Conservation (phyloP, 2,797 vertebrate genomes). For the Emydoidea blandingii region DNA sequence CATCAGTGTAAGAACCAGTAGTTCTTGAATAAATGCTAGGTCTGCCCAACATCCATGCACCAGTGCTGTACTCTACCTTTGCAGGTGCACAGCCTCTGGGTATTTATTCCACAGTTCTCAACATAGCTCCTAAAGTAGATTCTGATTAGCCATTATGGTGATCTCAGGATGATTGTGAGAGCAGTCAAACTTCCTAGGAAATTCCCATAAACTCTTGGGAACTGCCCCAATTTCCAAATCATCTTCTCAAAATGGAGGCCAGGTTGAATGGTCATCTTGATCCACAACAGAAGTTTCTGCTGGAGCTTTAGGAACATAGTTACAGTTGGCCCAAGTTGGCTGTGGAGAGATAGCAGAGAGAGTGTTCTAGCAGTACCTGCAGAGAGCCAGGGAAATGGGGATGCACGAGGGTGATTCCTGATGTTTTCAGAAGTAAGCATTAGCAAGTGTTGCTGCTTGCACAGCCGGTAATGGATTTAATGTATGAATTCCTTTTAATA, state of each 20-base stretch:
- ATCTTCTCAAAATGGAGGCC: background rate
- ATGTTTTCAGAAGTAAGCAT: background rate
- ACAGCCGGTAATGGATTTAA: background rate
- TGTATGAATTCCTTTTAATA: background rate
- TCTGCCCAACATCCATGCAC: background rate
- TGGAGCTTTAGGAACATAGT: background rate
- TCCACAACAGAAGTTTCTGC: background rate
- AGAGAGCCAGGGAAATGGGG: background rate
- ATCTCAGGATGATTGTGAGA: background rate
- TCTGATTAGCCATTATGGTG: background rate
- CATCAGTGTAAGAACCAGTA: background rate
- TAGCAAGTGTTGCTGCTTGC: background rate
- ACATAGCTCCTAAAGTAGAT: background rate
- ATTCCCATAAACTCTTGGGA: background rate
- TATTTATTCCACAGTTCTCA: background rate
- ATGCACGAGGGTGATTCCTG: background rate
- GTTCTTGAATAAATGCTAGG: background rate
- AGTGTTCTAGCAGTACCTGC: background rate
- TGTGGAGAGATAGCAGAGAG: background rate
- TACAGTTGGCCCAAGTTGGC: fast-evolving
- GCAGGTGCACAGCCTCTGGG: background rate
- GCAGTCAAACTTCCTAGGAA: background rate
- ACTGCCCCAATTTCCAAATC: background rate
- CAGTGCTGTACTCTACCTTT: background rate
- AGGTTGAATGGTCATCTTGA: background rate